These are phyloP conservation scores for Entomobrya multifasciata DNA, from an alignment of 2,888 invertebrate genomes.

Conservation along the genomic window DNA sequence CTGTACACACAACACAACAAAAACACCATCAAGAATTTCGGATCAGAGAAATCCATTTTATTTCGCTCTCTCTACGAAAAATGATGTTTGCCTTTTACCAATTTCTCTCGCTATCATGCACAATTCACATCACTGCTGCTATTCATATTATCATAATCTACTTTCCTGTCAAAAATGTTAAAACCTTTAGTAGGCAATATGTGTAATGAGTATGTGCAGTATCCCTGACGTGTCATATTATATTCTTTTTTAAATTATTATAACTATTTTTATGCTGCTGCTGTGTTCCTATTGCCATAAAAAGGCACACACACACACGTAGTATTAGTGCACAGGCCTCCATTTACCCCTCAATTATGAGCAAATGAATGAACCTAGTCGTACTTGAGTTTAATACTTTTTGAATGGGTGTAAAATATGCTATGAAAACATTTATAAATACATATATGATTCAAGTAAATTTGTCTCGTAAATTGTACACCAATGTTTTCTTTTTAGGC, in stretches of 20 bases:
- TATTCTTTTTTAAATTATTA: neutral
- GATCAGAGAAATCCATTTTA: neutral
- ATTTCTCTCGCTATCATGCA: neutral
- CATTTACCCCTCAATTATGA: neutral
- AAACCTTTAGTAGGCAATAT: too few species aligned
- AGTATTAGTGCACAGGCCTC: neutral
- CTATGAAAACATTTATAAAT: too few species aligned
- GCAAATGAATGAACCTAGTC: neutral
- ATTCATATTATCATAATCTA: neutral
- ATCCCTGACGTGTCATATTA: neutral
- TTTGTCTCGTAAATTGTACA: too few species aligned
- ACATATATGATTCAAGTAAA: too few species aligned
- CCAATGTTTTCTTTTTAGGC: too few species aligned
- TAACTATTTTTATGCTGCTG: neutral
- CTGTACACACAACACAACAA: neutral
- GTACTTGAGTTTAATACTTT: neutral
- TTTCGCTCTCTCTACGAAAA: neutral
- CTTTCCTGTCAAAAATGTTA: conserved; percentile 2
- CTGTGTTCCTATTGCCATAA: too few species aligned
- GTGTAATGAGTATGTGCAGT: neutral
- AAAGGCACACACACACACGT: neutral
- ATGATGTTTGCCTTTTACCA: conserved; percentile 3
- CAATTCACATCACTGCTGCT: too few species aligned
- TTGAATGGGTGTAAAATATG: neutral
- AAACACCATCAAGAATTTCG: too few species aligned